These are phyloP conservation scores for Typhlichthys eigenmanni DNA, from an alignment of 2,797 vertebrate species.

Conservation along the genomic window DNA sequence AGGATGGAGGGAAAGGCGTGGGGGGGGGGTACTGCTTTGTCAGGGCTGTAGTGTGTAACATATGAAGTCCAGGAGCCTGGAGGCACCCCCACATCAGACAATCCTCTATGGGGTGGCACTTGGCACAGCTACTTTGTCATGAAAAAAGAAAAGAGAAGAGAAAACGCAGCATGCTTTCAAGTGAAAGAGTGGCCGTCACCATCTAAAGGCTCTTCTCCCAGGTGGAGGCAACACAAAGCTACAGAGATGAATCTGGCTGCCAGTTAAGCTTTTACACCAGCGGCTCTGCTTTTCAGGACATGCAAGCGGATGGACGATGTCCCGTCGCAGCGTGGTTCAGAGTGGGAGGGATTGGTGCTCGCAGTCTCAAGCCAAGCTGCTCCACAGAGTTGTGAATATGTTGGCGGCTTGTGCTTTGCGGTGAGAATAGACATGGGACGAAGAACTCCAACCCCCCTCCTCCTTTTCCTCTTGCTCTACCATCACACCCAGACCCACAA, in stretches of 20 bases:
- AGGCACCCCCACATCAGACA: constrained; percentile 58
- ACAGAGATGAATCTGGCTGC: constrained; percentile 71
- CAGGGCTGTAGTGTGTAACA: constrained; percentile 39
- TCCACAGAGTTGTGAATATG: constrained; percentile 70
- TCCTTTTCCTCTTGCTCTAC: constrained; percentile 29
- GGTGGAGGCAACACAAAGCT: constrained; percentile 71
- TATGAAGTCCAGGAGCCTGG: constrained; percentile 52
- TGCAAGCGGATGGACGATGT: constrained; percentile 67
- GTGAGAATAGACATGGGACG: constrained; percentile 33
- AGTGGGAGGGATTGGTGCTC: constrained; percentile 67
- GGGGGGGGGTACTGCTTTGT: constrained; percentile 48
- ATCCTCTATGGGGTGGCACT: constrained; percentile 62
- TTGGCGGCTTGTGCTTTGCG: constrained; percentile 62
- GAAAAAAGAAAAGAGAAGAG: constrained; percentile 17
- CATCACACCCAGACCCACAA: constrained; percentile 65
- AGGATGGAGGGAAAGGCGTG: constrained; percentile 20
- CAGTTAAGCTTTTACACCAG: constrained; percentile 72
- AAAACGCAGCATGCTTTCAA: constrained; percentile 64
- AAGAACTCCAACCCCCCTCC: constrained; percentile 17
- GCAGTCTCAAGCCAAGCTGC: constrained; percentile 66
- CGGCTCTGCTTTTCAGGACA: constrained; percentile 72
- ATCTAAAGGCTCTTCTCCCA: constrained; percentile 75
- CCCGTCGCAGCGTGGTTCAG: constrained; percentile 71
- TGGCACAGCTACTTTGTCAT: constrained; percentile 67
- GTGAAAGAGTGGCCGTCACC: constrained; percentile 68